phyloP scores from a whole-genome alignment of 2,113 vertebrate genomes.

The Catharus fuscescens region DNA sequence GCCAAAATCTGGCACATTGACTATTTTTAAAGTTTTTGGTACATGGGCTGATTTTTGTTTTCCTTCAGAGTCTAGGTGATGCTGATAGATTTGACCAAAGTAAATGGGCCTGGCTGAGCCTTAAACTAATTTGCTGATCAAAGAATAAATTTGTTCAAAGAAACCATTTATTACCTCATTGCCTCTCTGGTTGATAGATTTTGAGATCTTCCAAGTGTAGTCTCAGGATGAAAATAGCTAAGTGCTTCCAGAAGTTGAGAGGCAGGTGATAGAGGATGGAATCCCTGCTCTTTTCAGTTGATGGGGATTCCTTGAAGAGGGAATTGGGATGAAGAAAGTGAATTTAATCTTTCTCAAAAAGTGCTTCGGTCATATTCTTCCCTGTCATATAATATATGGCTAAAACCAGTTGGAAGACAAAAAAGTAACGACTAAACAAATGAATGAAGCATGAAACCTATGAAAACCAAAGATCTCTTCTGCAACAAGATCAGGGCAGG shows the following conservation, averaged over 20 bases:
- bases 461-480: background rate
- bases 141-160: constrained; percentile 48
- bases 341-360: constrained; percentile 28
- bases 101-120: background rate
- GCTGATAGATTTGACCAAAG: background rate
- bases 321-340: background rate
- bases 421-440: background rate
- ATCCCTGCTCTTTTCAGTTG: background rate
- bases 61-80: background rate
- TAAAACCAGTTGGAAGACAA: constrained; percentile 25
- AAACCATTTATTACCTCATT: background rate
- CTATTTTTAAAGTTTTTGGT: background rate
- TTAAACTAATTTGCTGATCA: constrained; percentile 10
- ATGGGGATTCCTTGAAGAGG: background rate
- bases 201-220: background rate
- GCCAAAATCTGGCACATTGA: background rate
- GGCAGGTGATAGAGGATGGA: background rate
- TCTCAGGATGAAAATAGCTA: background rate
- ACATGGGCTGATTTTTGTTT: background rate
- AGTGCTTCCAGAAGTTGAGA: background rate
- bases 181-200: background rate
- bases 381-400: background rate
- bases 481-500: background rate
- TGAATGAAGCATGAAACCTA: background rate
- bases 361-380: background rate